These are phyloP conservation scores for Scartelaos histophorus DNA, from an alignment of 2,113 vertebrate species.

Conservation along the genomic window DNA sequence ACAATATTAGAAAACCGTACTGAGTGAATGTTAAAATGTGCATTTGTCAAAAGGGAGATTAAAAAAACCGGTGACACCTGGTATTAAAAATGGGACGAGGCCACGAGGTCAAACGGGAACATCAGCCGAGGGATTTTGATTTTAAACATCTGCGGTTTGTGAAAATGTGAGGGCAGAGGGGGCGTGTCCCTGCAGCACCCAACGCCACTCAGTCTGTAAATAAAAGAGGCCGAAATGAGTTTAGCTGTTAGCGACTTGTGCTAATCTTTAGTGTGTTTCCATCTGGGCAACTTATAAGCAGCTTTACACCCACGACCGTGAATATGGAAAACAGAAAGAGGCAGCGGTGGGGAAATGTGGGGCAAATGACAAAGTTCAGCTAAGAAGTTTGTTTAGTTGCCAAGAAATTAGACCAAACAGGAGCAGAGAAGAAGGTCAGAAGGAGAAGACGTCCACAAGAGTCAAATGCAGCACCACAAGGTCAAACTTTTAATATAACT, in stretches of 20 bases:
- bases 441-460: no score
- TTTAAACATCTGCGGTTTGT: constrained; percentile 3
- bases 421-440: no score
- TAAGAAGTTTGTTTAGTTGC: no score
- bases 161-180: neutral
- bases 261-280: constrained; percentile 36
- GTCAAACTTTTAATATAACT: no score
- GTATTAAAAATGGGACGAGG: constrained; percentile 10
- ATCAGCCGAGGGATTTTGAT: neutral
- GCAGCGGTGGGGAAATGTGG: no score
- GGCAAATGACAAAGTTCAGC: neutral
- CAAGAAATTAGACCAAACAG: no score
- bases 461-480: no score
- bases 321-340: neutral
- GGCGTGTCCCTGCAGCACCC: neutral
- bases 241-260: constrained; percentile 41
- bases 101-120: neutral
- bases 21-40: no score
- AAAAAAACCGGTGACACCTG: neutral
- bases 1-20: no score
- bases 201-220: constrained; percentile 18
- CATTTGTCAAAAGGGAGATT: neutral
- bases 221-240: constrained; percentile 46
- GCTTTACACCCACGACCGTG: neutral
- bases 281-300: constrained; percentile 17